Conservation (phyloP, 2,888 invertebrate species). For the Strigamia maritima region DNA sequence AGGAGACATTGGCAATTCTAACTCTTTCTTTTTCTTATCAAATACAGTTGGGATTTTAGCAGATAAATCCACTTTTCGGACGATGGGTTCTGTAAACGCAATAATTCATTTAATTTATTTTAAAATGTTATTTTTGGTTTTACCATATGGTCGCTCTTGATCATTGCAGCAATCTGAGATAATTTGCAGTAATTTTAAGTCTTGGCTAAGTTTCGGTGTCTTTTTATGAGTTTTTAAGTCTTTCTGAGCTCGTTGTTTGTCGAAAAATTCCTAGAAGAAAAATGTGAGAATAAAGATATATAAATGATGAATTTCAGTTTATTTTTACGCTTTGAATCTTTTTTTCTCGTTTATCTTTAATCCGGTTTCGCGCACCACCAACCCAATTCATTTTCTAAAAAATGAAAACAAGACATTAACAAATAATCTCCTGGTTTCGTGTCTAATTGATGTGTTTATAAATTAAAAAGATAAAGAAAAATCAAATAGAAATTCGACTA, state of each 20-base stretch:
- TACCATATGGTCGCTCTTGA: not conserved
- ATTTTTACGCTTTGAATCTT: not conserved
- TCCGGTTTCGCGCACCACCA: slow-evolving; percentile 4
- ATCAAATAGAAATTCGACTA: too few species aligned
- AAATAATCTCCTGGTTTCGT: not conserved
- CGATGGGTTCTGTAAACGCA: not conserved
- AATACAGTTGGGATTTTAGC: not conserved
- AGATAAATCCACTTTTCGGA: not conserved
- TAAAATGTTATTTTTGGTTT: not conserved
- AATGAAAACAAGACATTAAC: not conserved
- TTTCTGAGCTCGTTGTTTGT: not conserved
- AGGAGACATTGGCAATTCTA: not conserved
- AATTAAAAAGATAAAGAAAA: too few species aligned
- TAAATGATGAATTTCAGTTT: not conserved
- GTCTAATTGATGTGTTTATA: not conserved
- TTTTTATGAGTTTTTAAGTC: too few species aligned
- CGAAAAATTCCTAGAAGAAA: not conserved
- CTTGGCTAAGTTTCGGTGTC: not conserved
- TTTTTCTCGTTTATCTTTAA: not conserved
- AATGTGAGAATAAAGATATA: not conserved
- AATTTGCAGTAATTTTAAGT: not conserved
- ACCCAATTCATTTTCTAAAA: not conserved
- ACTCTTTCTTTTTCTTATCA: not conserved
- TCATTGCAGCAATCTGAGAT: not conserved
- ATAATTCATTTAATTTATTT: not conserved